These are phyloP conservation scores for Nothoprocta pentlandii DNA, from an alignment of 2,113 vertebrate genomes.

Conservation along the genomic window DNA sequence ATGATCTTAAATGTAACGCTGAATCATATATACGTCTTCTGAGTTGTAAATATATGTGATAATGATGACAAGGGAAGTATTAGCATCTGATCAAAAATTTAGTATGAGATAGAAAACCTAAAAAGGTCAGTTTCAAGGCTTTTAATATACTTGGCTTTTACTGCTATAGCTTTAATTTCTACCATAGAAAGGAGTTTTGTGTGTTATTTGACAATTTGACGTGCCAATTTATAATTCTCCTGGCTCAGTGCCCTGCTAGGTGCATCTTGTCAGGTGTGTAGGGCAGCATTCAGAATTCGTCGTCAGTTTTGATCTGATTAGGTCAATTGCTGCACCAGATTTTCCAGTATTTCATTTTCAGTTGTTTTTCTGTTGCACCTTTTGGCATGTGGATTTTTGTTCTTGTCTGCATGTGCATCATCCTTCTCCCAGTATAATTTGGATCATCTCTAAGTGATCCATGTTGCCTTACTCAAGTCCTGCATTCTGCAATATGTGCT, in stretches of 20 bases:
- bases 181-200: not conserved
- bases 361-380: not conserved
- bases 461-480: not conserved
- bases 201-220: not conserved
- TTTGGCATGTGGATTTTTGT: not conserved
- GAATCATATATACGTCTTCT: constrained; percentile 39
- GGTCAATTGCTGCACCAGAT: not conserved
- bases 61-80: constrained; percentile 33
- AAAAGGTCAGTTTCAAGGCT: not conserved
- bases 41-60: constrained; percentile 56
- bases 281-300: not conserved
- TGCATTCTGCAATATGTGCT: not conserved
- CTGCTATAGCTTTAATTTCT: not conserved
- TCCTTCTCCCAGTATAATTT: not conserved
- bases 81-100: constrained; percentile 39
- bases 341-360: not conserved
- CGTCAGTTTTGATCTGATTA: not conserved
- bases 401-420: not conserved
- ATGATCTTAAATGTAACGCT: constrained; percentile 52
- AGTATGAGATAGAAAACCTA: constrained; percentile 14
- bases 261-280: not conserved
- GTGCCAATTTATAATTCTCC: not conserved
- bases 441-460: not conserved
- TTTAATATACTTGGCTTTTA: constrained; percentile 18
- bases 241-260: not conserved